Evolutionary conservation across 2,888 invertebrate species (phyloP).

Genomic region (Stratiomys singularior): DNA sequence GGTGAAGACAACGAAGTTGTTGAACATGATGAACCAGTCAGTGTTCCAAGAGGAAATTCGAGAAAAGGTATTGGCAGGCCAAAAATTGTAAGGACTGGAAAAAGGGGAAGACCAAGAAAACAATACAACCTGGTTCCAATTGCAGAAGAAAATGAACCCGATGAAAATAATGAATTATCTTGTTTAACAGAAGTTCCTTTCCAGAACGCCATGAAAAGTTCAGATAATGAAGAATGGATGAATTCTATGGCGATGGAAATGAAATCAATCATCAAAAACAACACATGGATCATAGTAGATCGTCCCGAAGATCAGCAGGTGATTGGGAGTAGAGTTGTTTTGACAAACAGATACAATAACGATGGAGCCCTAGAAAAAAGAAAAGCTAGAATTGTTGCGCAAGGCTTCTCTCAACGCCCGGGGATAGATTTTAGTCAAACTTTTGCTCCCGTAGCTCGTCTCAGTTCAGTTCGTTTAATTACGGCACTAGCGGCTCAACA

Average conservation of each 20-base stretch:
- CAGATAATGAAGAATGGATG: not conserved
- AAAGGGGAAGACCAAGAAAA: no score
- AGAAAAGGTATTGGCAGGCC: no score
- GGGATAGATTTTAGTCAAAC: slow-evolving; percentile 10
- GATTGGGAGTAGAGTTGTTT: not conserved
- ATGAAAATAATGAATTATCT: no score
- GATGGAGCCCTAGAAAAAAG: not conserved
- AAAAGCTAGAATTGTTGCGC: slow-evolving; percentile 17
- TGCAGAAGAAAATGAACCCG: no score
- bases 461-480: slow-evolving; percentile 47
- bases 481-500: no score
- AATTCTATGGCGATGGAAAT: slow-evolving; percentile 51
- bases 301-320: not conserved
- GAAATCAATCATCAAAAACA: not conserved
- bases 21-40: not conserved
- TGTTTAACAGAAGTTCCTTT: no score
- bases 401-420: slow-evolving; percentile 1
- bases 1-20: not conserved
- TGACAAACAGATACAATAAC: not conserved
- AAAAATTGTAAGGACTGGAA: no score
- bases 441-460: slow-evolving; percentile 5
- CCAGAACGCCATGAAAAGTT: not conserved
- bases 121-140: no score
- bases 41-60: not conserved
- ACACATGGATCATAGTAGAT: not conserved